These are phyloP conservation scores for Halesus radiatus DNA, from an alignment of 1,140 invertebrate genomes.

Conservation along the genomic window DNA sequence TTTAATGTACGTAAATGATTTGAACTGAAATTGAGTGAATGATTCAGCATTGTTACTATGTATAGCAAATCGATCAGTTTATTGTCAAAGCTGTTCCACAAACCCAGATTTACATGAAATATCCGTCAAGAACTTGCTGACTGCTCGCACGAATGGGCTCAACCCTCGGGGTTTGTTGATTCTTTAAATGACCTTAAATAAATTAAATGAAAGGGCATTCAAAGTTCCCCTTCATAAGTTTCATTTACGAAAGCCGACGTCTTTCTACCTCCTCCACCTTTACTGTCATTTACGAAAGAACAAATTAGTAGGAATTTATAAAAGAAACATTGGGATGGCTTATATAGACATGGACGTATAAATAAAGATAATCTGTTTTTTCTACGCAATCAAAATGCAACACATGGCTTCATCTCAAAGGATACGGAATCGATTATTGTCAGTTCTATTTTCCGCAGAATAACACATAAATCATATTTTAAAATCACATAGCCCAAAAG, in stretches of 20 bases:
- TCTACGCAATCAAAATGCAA: conserved; percentile 14
- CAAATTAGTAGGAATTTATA: neutral
- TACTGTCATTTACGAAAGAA: conserved; percentile 11
- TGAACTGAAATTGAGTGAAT: conserved; percentile 22
- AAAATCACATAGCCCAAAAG: conserved; percentile 52
- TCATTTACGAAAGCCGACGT: neutral
- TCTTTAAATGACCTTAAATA: conserved; percentile 38
- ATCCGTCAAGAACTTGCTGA: conserved; percentile 3
- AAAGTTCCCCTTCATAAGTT: neutral
- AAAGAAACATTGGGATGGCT: neutral
- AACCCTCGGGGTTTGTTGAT: conserved; percentile 26
- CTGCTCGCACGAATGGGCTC: neutral
- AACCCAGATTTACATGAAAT: conserved; percentile 2
- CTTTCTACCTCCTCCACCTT: neutral
- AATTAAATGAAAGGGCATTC: conserved; percentile 34
- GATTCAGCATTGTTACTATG: conserved; percentile 19
- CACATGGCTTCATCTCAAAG: conserved; percentile 43
- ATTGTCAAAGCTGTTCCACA: neutral
- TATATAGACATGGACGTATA: neutral
- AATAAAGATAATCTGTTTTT: neutral
- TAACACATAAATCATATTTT: conserved; percentile 55
- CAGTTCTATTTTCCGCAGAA: conserved; percentile 43
- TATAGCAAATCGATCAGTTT: conserved; percentile 17
- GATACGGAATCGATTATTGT: conserved; percentile 33
- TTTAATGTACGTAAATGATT: conserved; percentile 14